Percentiles rank a stretch among this genome's conserved stretches.
Conservation (phyloP, 1,140 invertebrate species). For the Nixonia krombeini region DNA sequence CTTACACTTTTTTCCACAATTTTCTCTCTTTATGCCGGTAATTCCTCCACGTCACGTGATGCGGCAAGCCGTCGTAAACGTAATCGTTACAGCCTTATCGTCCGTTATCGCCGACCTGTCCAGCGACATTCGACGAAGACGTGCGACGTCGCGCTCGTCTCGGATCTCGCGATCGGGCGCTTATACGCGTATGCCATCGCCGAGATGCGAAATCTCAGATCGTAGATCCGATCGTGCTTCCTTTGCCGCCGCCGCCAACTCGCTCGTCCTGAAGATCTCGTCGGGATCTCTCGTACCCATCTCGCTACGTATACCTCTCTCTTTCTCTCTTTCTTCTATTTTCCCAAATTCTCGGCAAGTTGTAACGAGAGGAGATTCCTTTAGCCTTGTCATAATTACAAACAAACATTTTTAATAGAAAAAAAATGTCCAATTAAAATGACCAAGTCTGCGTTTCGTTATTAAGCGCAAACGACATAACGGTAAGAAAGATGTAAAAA, state of each 20-base stretch:
- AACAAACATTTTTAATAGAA: too few species aligned
- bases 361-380: background rate
- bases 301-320: constrained; percentile 25
- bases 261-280: constrained; percentile 34
- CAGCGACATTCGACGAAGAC: constrained; percentile 32
- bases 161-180: constrained; percentile 17
- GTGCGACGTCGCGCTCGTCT: constrained; percentile 27
- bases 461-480: too few species aligned
- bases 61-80: constrained; percentile 31
- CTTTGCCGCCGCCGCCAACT: constrained; percentile 56
- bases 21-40: background rate
- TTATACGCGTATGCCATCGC: constrained; percentile 25
- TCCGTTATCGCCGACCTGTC: constrained; percentile 42
- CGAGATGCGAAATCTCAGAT: constrained; percentile 51
- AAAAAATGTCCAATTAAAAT: too few species aligned
- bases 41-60: constrained; percentile 1
- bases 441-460: too few species aligned
- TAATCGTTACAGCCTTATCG: constrained; percentile 47
- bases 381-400: too few species aligned
- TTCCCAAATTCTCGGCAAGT: background rate
- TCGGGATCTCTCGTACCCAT: constrained; percentile 43
- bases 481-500: too few species aligned
- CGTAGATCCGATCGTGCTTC: constrained; percentile 55
- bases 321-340: background rate
- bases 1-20: too few species aligned